These are phyloP conservation scores for Bucorvus abyssinicus DNA, from an alignment of 2,797 vertebrate genomes.

Conservation along the genomic window DNA sequence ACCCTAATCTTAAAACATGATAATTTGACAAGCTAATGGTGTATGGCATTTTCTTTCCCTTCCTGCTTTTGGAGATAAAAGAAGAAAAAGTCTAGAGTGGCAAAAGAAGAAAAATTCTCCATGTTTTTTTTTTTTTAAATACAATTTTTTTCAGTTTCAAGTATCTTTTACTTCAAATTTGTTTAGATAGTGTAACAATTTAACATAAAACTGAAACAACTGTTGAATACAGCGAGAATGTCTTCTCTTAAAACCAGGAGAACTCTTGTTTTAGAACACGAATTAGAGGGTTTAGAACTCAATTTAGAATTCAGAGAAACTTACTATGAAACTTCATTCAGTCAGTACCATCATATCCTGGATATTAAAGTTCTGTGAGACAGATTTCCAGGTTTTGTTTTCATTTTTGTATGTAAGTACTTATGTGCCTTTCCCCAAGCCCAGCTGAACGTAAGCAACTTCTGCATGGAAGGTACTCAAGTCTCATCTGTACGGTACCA, in stretches of 20 bases:
- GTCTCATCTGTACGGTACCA: not conserved
- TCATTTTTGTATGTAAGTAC: not conserved
- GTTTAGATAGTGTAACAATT: not conserved
- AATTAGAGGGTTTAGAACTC: not conserved
- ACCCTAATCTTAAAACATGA: not conserved
- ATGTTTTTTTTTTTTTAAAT: not conserved
- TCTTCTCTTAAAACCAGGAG: not conserved
- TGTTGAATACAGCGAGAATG: not conserved
- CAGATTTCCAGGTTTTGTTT: not conserved
- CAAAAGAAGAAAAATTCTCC: not conserved
- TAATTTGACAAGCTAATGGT: not conserved
- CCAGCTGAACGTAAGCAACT: not conserved
- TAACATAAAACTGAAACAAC: not conserved
- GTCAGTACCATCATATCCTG: not conserved
- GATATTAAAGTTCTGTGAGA: not conserved
- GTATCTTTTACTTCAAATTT: not conserved
- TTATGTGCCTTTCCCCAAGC: not conserved
- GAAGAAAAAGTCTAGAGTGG: not conserved
- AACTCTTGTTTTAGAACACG: not conserved
- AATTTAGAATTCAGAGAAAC: not conserved
- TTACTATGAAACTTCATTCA: not conserved
- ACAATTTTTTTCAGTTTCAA: not conserved
- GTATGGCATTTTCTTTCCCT: rapidly evolving
- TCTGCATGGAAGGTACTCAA: not conserved
- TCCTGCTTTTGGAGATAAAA: not conserved